These are phyloP conservation scores for Philhelius pedissequus DNA, from an alignment of 2,888 invertebrate genomes.

Conservation along the genomic window DNA sequence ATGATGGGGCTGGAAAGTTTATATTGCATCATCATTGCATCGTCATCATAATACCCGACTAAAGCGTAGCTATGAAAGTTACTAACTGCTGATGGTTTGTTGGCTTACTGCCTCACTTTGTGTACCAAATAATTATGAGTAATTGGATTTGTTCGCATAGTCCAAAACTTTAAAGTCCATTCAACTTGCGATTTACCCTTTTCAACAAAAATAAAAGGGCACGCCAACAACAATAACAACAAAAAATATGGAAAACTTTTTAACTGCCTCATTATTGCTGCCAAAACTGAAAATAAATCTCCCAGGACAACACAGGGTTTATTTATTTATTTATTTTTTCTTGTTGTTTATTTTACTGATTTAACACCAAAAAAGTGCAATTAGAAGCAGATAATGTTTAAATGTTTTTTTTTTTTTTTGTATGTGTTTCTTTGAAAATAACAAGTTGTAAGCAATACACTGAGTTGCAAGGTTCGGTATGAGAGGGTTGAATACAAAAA, in stretches of 20 bases:
- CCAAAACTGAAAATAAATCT: conserved; percentile 48
- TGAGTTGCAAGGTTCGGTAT: not conserved
- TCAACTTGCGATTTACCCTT: conserved; percentile 35
- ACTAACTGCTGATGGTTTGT: not conserved
- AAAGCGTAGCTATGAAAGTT: not conserved
- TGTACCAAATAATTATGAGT: conserved; percentile 67
- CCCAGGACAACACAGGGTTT: conserved; percentile 11
- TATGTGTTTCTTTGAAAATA: not conserved
- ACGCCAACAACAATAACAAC: not conserved
- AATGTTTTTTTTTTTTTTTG: not conserved
- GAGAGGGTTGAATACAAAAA: not conserved
- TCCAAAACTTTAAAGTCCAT: conserved; percentile 56
- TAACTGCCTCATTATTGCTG: conserved; percentile 59
- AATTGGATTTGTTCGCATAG: conserved; percentile 63
- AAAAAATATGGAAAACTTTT: conserved; percentile 34
- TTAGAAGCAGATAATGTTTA: conserved; percentile 33
- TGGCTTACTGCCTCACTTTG: conserved; percentile 60
- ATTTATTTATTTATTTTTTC: not conserved
- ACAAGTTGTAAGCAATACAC: not conserved
- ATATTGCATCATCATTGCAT: conserved; percentile 36
- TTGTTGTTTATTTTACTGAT: conserved; percentile 33
- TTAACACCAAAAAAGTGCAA: conserved; percentile 29
- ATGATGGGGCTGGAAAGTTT: conserved; percentile 1
- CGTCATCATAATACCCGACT: not conserved
- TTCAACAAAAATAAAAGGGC: not conserved